Evolutionary conservation across 1,140 invertebrate genomes (phyloP), one percentile per base, ranked within the genome.

Genomic region (Rhopalosiphum padi): DNA sequence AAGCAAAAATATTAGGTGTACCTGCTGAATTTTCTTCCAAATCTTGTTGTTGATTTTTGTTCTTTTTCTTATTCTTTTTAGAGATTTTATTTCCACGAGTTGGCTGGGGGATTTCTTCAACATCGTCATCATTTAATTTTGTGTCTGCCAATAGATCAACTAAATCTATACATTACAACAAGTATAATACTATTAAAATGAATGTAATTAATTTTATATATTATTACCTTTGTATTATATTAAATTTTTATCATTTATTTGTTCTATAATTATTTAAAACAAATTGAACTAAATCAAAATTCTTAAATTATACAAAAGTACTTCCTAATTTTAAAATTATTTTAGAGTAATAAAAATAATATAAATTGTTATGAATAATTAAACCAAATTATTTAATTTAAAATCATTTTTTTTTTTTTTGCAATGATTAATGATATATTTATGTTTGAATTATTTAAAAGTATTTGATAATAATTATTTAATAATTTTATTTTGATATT

Each of bases 31-130:
- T n/a, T 21, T 35, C 55, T n/a, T 60, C 37, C 15, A 35, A 43
- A 21, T 91, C 43, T 46, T 91, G 41, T 55, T 60, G 55, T 43
- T 43, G 41, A 30, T 68, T 46, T 3, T 88, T 77, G 18, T 91
- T 46, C 25, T 91, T 91, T 77, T 77, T 77, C 22, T 82, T 46
- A 6, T 91, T 83, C 46, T 77, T 82, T 37, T 68, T 90, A n/a
- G 37, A 60, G 1, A 90, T 68, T n/a, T 48, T 82, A 51, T 41
- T 92, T 51, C 43, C 60, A 53, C 43, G 9, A 51, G 9, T 77
- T 23, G 30, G 30, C 15, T 91, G 35, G 22, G 37, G 55, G 25
- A 35, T 23, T 89, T 89, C 35, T 43, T 43, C 41, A 43, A 43
- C 25, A 68, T 41, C 22, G 21, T 90, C 6, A n/a, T 60, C 53